These are phyloP conservation scores for Clarias fuscus DNA, from an alignment of 2,797 vertebrate genomes.

Conservation along the genomic window DNA sequence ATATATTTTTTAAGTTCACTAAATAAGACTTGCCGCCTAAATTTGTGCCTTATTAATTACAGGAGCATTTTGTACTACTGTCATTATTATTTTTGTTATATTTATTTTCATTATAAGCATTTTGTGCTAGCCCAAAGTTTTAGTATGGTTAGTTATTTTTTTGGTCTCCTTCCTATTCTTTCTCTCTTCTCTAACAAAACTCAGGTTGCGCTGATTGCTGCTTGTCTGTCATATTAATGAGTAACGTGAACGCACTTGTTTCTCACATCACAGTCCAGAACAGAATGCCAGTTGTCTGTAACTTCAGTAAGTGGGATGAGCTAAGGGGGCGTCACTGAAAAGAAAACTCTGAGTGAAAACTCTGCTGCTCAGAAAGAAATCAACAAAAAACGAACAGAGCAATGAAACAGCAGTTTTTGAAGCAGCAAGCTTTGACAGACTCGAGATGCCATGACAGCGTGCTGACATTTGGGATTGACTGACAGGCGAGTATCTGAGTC, in stretches of 20 bases:
- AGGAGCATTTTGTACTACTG: not conserved
- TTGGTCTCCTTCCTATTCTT: not conserved
- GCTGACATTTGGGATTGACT: conserved; percentile 20
- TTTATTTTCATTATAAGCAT: not conserved
- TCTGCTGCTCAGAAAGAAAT: not conserved
- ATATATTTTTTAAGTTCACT: not conserved
- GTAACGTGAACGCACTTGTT: not conserved
- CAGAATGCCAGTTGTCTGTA: conserved; percentile 14
- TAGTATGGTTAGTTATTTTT: not conserved
- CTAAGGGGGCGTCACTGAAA: conserved; percentile 1
- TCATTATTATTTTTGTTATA: not conserved
- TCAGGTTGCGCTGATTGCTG: not conserved
- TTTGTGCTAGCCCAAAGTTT: not conserved
- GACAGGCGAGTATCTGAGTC: conserved; percentile 17
- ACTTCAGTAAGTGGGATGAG: conserved; percentile 22
- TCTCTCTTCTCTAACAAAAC: not conserved
- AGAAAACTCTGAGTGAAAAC: not conserved
- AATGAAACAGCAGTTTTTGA: conserved; percentile 10
- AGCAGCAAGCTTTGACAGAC: conserved; percentile 1
- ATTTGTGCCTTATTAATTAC: too few relatives aligned
- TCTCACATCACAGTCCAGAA: not conserved
- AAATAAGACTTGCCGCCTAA: not conserved
- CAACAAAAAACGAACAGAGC: not conserved
- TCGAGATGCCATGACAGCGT: conserved; percentile 24
- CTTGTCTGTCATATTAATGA: not conserved